phyloP scores from a whole-genome alignment of 2,113 vertebrate species.

The Ciconia stormi region DNA sequence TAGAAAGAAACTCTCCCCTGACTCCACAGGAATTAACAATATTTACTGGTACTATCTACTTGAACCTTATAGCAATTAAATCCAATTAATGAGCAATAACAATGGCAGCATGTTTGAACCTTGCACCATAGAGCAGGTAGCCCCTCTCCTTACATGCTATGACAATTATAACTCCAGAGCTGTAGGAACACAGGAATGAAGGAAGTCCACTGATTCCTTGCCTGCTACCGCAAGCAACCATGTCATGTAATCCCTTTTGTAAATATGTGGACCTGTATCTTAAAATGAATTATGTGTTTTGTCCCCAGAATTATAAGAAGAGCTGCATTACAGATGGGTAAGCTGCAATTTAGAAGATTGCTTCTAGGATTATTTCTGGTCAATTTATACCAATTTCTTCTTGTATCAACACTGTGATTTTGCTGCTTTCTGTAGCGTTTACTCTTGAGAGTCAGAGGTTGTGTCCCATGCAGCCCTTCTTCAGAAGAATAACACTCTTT shows the following conservation, averaged over 20 bases:
- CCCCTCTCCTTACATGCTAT: neutral
- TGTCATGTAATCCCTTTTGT: neutral
- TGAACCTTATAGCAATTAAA: neutral
- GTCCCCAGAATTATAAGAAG: neutral
- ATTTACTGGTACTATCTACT: slow-evolving; percentile 11
- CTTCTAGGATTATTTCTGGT: neutral
- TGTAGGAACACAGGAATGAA: neutral
- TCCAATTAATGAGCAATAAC: slow-evolving; percentile 11
- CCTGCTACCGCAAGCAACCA: neutral
- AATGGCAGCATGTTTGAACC: neutral
- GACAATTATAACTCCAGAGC: neutral
- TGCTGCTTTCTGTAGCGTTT: neutral
- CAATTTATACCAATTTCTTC: neutral
- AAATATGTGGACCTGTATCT: neutral
- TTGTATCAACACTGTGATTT: neutral
- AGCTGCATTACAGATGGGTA: neutral
- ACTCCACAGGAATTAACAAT: neutral
- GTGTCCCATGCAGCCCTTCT: neutral
- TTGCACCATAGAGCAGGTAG: neutral
- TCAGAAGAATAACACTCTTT: neutral
- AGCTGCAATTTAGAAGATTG: neutral
- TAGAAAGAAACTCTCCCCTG: neutral
- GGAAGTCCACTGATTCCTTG: neutral
- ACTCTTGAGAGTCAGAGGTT: neutral
- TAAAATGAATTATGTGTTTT: neutral